Conservation (phyloP, 2,797 vertebrate species). For the Sphenodon punctatus region DNA sequence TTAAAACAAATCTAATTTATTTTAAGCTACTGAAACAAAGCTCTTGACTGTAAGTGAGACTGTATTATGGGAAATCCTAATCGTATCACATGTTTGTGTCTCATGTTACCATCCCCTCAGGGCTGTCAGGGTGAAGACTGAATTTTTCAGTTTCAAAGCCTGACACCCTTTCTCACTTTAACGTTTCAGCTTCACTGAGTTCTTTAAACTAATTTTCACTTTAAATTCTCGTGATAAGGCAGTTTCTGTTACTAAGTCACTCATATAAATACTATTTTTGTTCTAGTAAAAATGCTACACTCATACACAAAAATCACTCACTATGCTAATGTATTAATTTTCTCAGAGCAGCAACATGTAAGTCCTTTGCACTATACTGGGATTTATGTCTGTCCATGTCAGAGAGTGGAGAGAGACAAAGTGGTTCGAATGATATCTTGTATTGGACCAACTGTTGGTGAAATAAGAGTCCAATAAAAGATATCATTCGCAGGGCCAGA, state of each 20-base stretch:
- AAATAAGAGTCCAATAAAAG: too few species aligned
- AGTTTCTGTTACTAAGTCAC: conserved; percentile 60
- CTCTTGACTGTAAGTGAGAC: conserved; percentile 57
- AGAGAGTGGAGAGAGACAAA: too few species aligned
- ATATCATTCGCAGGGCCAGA: too few species aligned
- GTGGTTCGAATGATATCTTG: too few species aligned
- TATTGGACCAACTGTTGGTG: too few species aligned
- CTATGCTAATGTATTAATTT: not conserved
- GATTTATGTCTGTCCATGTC: not conserved
- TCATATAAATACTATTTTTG: not conserved
- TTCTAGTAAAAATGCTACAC: not conserved
- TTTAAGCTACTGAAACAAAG: not conserved
- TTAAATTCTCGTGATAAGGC: conserved; percentile 47
- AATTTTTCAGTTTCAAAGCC: conserved; percentile 65
- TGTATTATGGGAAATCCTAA: conserved; percentile 60
- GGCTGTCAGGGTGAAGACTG: conserved; percentile 38
- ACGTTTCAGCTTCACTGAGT: conserved; percentile 50
- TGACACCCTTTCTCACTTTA: conserved; percentile 46
- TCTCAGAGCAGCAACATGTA: not conserved
- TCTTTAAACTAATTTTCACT: conserved; percentile 63
- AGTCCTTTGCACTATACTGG: not conserved
- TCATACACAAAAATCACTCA: not conserved
- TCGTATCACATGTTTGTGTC: conserved; percentile 48
- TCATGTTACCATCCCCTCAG: conserved; percentile 30
- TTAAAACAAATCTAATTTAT: not conserved